Base-by-base conservation (phyloP, 2,797 vertebrate genomes). In the Gobio occitaniae region DNA sequence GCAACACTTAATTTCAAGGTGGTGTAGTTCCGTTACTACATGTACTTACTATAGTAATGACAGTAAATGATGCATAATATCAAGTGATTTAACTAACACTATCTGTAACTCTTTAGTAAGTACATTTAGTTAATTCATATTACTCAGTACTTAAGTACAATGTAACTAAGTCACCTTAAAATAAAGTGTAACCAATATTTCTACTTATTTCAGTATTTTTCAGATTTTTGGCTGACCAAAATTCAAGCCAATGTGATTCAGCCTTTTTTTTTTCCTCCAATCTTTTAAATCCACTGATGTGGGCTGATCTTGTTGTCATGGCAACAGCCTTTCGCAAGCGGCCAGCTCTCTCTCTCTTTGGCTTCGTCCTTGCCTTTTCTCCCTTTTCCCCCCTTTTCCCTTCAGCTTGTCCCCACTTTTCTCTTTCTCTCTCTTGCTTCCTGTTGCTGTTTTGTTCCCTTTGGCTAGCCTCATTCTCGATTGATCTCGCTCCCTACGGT, bases 221-320 rank as follows among this genome's bases (percentile, higher is more conserved):
- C 16, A n/a, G 21, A 61, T 61, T 65, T 50, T 38, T 76, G 17
- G 17, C 21, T 38, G 32, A 52, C 1, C 21, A 47, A 68, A 78
- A 48, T 32, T 32, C 2, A 52, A 80, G 3, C 19, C 11, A 15
- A 1, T 50, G 21, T 21, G 25, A 32, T 16, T 36, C 3, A 12
- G 10, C 7, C n/a, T 1, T 12, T 25, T 0, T 61, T 13, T 65
- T 52, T 36, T 83, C 25, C 63, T 25, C 38, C 19, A 63, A 83
- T 76, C 70, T 80, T 54, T 44, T 61, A 19, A 65, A 83, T 78
- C 63, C 63, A 69, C 63, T 81, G 65, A 86, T 88, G 84, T 70
- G 32, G 70, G 84, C 84, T 77, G 79, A 66, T 47, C 74, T 61
- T 88, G 88, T 88, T 83, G 89, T 85, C 87, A 90, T 90, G 61